A percentile compares a stretch with the other conserved stretches of the same genome.
phyloP scores from a whole-genome alignment of 2,113 vertebrate species.

The Panthera leo region DNA sequence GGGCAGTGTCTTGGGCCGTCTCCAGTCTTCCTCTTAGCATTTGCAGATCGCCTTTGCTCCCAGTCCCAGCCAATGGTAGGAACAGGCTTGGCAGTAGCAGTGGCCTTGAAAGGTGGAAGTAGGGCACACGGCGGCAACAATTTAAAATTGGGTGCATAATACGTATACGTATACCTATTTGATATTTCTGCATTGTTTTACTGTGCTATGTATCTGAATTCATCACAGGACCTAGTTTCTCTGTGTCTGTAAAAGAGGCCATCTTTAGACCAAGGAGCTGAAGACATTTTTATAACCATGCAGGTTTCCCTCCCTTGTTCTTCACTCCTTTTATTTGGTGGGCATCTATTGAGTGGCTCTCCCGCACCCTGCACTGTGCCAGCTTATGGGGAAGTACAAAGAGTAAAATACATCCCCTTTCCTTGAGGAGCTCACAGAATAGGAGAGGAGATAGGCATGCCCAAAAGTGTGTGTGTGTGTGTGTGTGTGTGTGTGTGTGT shows the following conservation, averaged over 20 bases:
- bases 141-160: background rate
- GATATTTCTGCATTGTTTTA: background rate
- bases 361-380: background rate
- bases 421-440: background rate
- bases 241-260: background rate
- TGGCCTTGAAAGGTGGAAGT: background rate
- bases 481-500: too few relatives aligned
- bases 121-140: background rate
- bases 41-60: conserved; percentile 4
- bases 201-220: background rate
- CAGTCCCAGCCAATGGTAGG: background rate
- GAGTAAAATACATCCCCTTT: background rate
- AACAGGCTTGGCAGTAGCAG: background rate
- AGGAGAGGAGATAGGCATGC: background rate
- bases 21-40: background rate
- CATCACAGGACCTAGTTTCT: background rate
- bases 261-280: background rate
- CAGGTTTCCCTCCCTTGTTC: background rate
- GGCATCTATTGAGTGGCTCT: background rate
- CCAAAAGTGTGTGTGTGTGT: background rate
- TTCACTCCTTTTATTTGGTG: background rate
- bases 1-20: background rate
- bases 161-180: background rate
- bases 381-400: background rate
- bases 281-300: background rate